phyloP scores from a whole-genome alignment of 2,888 invertebrate species.

The Trichacis sp. region DNA sequence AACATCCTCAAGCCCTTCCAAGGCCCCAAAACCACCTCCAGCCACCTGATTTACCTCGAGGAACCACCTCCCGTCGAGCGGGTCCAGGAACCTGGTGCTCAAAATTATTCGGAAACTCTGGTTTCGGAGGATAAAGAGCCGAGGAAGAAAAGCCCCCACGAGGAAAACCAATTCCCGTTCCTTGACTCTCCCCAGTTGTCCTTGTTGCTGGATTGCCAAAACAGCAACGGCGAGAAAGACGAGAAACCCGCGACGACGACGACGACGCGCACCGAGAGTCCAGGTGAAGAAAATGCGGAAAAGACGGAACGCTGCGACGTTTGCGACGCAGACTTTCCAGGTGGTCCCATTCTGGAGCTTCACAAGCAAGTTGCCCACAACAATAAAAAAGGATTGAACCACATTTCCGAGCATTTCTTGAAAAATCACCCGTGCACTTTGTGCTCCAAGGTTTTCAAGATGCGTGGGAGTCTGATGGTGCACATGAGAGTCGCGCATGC shows the following conservation, averaged over 20 bases:
- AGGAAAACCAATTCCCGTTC: too few relatives aligned
- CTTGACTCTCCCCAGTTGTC: too few relatives aligned
- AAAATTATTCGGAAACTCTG: too few relatives aligned
- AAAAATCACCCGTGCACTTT: slow-evolving; percentile 79
- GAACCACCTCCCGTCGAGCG: slow-evolving; percentile 21
- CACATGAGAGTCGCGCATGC: slow-evolving; percentile 85
- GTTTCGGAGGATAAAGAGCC: too few relatives aligned
- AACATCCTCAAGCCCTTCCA: slow-evolving; percentile 38
- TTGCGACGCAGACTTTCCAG: slow-evolving; percentile 80
- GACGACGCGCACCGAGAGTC: too few relatives aligned
- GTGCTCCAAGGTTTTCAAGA: slow-evolving; percentile 84
- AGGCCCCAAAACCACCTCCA: slow-evolving; percentile 8
- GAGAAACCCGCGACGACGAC: too few relatives aligned
- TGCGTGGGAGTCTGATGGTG: slow-evolving; percentile 85
- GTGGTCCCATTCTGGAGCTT: slow-evolving; percentile 78
- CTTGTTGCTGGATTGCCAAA: too few relatives aligned
- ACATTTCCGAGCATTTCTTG: slow-evolving; percentile 59
- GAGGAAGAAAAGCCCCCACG: too few relatives aligned
- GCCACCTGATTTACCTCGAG: slow-evolving; percentile 37
- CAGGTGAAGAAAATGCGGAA: too few relatives aligned
- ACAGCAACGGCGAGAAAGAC: too few relatives aligned
- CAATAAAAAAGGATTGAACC: slow-evolving; percentile 50
- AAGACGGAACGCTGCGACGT: slow-evolving; percentile 75
- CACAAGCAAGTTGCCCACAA: slow-evolving; percentile 79
- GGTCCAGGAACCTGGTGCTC: background rate